These are phyloP conservation scores for Coenonympha glycerion DNA, from an alignment of 2,888 invertebrate species.

Conservation along the genomic window DNA sequence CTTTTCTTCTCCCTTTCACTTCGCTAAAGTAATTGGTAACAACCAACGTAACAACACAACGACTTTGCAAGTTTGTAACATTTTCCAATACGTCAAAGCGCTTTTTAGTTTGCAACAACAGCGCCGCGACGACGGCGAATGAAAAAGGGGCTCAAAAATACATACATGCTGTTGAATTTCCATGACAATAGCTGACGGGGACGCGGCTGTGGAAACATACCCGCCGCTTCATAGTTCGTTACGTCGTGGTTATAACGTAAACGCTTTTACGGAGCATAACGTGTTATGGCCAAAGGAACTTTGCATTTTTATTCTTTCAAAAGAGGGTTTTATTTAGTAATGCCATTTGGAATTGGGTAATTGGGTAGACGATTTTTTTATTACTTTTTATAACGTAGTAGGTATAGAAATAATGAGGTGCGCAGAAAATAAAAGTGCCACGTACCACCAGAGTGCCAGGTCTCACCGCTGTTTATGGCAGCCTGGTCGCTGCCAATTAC, in stretches of 20 bases:
- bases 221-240: conserved; percentile 3
- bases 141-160: not conserved
- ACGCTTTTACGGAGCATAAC: not conserved
- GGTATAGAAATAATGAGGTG: too few species aligned
- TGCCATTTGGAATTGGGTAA: too few species aligned
- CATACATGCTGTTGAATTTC: not conserved
- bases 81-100: not conserved
- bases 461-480: too few species aligned
- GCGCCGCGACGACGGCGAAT: not conserved
- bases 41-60: too few species aligned
- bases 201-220: not conserved
- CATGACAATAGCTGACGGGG: too few species aligned
- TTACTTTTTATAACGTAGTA: too few species aligned
- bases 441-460: too few species aligned
- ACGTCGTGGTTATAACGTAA: not conserved
- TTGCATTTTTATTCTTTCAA: not conserved
- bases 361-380: too few species aligned
- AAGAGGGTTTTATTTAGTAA: not conserved
- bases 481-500: too few species aligned
- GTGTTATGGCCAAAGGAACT: not conserved
- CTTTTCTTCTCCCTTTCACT: too few species aligned
- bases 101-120: not conserved
- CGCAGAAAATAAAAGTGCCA: too few species aligned
- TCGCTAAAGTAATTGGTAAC: too few species aligned
- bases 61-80: not conserved